These are phyloP conservation scores for Acropternis orthonyx DNA, from an alignment of 2,797 vertebrate species.

Conservation along the genomic window DNA sequence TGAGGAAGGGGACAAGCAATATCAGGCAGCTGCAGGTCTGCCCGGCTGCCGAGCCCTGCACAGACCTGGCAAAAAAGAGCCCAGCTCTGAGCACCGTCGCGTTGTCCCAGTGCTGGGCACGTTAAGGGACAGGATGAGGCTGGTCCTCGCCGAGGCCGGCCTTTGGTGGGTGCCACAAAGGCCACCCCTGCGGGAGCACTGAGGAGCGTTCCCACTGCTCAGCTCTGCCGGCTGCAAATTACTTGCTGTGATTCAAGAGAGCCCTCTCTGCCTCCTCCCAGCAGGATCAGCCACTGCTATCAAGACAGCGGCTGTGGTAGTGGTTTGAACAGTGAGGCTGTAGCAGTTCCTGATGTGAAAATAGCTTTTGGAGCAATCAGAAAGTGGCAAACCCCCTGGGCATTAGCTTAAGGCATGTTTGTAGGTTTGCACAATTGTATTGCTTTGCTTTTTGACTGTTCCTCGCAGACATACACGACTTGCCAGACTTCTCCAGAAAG, in stretches of 20 bases:
- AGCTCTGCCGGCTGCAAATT: background rate
- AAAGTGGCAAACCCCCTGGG: background rate
- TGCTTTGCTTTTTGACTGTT: background rate
- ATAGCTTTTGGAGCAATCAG: constrained; percentile 19
- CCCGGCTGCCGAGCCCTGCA: background rate
- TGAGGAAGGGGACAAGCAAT: fast-evolving
- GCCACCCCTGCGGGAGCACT: fast-evolving
- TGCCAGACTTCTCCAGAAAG: background rate
- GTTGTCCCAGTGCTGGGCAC: fast-evolving
- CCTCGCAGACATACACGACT: background rate
- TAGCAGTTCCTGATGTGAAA: background rate
- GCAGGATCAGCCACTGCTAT: background rate
- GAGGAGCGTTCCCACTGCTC: background rate
- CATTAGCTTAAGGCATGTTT: background rate
- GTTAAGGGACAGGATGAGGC: background rate
- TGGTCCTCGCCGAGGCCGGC: background rate
- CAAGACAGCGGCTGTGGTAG: background rate
- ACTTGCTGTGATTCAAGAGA: background rate
- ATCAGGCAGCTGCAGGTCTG: background rate
- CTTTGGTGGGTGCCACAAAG: background rate
- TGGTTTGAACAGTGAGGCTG: background rate
- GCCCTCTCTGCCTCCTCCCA: background rate
- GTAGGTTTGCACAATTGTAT: background rate
- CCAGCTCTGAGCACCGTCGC: fast-evolving
- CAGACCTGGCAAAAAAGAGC: background rate